These are phyloP conservation scores for Limnothrissa miodon DNA, from an alignment of 2,113 vertebrate species.

Conservation along the genomic window DNA sequence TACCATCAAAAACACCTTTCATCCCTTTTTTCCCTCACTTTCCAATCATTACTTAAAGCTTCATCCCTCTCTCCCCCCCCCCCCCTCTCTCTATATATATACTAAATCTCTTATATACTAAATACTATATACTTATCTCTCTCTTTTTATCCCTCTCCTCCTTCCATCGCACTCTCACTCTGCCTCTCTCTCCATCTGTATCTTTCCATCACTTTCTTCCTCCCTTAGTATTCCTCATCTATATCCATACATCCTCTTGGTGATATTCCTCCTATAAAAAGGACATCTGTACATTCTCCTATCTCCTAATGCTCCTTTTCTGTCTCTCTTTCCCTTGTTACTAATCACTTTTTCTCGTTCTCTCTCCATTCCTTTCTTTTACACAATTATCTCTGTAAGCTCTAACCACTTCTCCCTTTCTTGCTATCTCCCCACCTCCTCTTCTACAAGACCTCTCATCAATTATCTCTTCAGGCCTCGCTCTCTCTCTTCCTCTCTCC, in stretches of 20 bases:
- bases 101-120: neutral
- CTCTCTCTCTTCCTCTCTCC: neutral
- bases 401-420: no score
- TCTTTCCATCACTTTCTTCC: neutral
- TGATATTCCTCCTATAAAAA: neutral
- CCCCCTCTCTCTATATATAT: neutral
- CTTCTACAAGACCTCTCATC: no score
- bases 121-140: neutral
- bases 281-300: no score
- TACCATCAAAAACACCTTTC: neutral
- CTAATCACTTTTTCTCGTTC: constrained; percentile 25
- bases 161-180: neutral
- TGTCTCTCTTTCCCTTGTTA: neutral
- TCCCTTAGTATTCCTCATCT: neutral
- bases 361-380: constrained; percentile 21
- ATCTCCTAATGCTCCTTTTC: neutral
- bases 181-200: neutral
- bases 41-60: neutral
- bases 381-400: no score
- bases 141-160: neutral
- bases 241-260: neutral
- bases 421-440: no score
- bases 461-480: constrained; percentile 4
- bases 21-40: neutral
- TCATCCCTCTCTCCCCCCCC: neutral